Conservation (phyloP, 2,113 vertebrate species). For the Riparia riparia region DNA sequence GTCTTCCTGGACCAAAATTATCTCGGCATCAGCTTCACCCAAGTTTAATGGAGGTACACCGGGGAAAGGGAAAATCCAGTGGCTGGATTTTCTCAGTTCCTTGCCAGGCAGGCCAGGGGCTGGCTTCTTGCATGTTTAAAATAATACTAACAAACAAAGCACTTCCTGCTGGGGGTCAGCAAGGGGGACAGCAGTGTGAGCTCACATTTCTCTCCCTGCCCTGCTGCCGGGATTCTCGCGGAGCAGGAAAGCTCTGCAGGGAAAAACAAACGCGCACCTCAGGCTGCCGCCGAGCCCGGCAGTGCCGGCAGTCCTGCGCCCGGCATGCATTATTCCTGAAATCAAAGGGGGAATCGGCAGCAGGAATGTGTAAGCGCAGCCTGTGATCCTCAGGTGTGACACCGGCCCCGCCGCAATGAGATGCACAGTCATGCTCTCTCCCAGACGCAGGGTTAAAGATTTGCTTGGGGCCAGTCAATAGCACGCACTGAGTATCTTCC, state of each 20-base stretch:
- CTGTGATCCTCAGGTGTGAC: slow-evolving; percentile 72
- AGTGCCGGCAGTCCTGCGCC: neutral
- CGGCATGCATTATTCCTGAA: slow-evolving; percentile 28
- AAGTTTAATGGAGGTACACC: neutral
- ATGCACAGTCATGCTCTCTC: slow-evolving; percentile 76
- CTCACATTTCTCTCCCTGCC: neutral
- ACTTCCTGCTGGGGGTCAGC: neutral
- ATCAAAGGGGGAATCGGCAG: slow-evolving; percentile 9
- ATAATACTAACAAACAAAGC: neutral
- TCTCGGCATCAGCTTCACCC: neutral
- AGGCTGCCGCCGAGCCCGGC: neutral
- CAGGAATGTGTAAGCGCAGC: slow-evolving; percentile 33
- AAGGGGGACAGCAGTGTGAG: neutral
- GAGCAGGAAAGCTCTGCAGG: neutral
- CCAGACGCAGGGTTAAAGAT: slow-evolving; percentile 74
- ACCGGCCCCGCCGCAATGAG: slow-evolving; percentile 65
- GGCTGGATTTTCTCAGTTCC: neutral
- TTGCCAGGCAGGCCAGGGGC: neutral
- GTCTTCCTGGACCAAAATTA: neutral
- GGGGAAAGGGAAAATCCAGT: neutral
- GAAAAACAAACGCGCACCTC: neutral
- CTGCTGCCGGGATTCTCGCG: rapidly evolving
- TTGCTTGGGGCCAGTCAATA: slow-evolving; percentile 77
- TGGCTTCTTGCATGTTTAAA: neutral
- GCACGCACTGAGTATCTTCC: slow-evolving; percentile 72